phyloP scores from a whole-genome alignment of 1,140 invertebrate species.

The Lordiphosa stackelbergi region DNA sequence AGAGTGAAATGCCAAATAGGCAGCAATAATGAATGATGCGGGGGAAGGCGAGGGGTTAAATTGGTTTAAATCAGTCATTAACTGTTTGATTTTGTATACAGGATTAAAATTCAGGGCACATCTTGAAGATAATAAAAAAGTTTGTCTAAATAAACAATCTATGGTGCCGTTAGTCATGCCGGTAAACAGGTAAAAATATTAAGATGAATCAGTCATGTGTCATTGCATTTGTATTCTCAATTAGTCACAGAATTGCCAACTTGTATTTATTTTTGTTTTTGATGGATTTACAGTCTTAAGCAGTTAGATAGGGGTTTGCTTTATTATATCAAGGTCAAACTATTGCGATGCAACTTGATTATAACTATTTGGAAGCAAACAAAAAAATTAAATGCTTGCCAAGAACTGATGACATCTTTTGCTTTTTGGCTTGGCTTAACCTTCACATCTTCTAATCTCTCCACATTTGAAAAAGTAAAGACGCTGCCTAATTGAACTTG shows the following conservation, averaged over 20 bases:
- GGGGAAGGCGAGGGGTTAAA: too few relatives aligned
- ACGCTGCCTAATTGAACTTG: conserved; percentile 58
- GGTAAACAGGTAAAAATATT: conserved; percentile 2
- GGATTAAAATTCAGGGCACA: background rate
- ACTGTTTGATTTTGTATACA: background rate
- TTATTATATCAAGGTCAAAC: too few relatives aligned
- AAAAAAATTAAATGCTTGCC: too few relatives aligned
- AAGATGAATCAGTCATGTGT: conserved; percentile 14
- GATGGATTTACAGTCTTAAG: too few relatives aligned
- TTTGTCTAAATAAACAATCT: conserved; percentile 3
- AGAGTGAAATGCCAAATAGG: conserved; percentile 20
- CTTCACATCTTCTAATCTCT: conserved; percentile 16
- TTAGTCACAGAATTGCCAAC: too few relatives aligned
- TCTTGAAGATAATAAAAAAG: conserved; percentile 3
- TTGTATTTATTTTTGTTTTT: too few relatives aligned
- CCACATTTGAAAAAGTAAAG: conserved; percentile 9
- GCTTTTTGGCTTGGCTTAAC: background rate
- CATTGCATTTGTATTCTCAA: conserved; percentile 3
- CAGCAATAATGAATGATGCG: conserved; percentile 26
- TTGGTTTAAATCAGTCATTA: too few relatives aligned
- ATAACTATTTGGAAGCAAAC: too few relatives aligned
- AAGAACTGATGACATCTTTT: background rate
- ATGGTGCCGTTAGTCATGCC: conserved; percentile 13
- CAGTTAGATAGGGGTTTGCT: too few relatives aligned
- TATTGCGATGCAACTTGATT: too few relatives aligned